Evolutionary conservation across 1,140 invertebrate genomes (phyloP).

Genomic region (Chrysopa pallens): DNA sequence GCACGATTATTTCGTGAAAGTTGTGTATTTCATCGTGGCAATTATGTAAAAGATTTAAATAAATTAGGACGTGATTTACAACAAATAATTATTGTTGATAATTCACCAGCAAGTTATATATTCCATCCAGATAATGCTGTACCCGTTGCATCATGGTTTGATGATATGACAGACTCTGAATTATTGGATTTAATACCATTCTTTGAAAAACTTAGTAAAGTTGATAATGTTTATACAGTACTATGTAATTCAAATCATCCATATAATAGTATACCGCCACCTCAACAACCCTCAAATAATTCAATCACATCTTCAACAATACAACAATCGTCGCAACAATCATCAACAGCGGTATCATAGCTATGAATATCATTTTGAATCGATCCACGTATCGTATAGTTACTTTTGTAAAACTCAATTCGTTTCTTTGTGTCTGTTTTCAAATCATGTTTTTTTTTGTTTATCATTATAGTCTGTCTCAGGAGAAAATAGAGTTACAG

Average conservation of each 20-base stretch:
- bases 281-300: no score
- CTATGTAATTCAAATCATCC: constrained; percentile 77
- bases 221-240: constrained; percentile 85
- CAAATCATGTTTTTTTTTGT: no score
- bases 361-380: no score
- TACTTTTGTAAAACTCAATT: no score
- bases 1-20: constrained; percentile 96
- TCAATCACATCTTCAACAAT: no score
- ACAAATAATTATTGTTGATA: constrained; percentile 97
- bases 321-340: no score
- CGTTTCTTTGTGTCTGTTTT: no score
- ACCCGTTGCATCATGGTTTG: constrained; percentile 94
- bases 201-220: constrained; percentile 86
- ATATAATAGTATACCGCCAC: constrained; percentile 30
- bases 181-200: constrained; percentile 88
- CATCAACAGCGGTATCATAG: no score
- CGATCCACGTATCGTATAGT: no score
- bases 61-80: constrained; percentile 90
- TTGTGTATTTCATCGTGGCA: constrained; percentile 98
- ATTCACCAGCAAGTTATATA: constrained; percentile 98
- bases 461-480: no score
- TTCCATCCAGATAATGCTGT: constrained; percentile 99
- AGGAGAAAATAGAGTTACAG: no score
- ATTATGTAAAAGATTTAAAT: constrained; percentile 99
- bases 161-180: constrained; percentile 91